Percentiles rank a stretch among this genome's conserved stretches.
Evolutionary conservation across 2,113 vertebrate genomes (phyloP).

Genomic region (Cololabis saira): DNA sequence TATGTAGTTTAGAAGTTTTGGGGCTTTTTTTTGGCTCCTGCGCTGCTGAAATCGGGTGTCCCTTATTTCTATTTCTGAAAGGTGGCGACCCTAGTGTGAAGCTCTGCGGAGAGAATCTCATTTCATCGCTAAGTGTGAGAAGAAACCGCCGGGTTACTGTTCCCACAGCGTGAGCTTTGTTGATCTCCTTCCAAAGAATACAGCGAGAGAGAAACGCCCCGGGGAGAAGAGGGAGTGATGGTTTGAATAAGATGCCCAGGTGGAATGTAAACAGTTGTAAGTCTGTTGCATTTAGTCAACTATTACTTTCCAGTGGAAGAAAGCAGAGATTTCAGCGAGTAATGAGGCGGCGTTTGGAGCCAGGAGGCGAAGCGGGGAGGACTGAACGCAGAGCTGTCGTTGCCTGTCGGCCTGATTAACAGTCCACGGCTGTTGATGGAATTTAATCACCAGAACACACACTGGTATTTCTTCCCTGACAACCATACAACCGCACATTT

Average conservation of each 20-base stretch:
- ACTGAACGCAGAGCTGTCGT: constrained; percentile 51
- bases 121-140: constrained; percentile 49
- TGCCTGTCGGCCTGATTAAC: constrained; percentile 39
- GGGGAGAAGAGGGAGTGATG: constrained; percentile 36
- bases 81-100: too few relatives aligned
- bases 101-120: constrained; percentile 16
- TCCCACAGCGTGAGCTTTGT: constrained; percentile 52
- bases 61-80: too few relatives aligned
- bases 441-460: constrained; percentile 25
- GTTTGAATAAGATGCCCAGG: constrained; percentile 48
- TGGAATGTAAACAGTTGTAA: constrained; percentile 53
- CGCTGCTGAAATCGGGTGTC: too few relatives aligned
- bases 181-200: constrained; percentile 55
- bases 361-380: constrained; percentile 20
- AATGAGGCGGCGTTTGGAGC: constrained; percentile 12
- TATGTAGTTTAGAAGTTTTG: too few relatives aligned
- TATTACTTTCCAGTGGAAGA: constrained; percentile 26
- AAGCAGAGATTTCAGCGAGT: constrained; percentile 21
- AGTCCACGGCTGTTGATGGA: constrained; percentile 1
- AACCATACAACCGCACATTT: constrained; percentile 1
- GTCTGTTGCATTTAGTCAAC: background rate
- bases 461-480: background rate
- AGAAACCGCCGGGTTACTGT: constrained; percentile 48
- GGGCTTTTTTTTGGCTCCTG: too few relatives aligned
- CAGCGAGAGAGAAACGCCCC: constrained; percentile 20